These are phyloP conservation scores for Dipodomys stephensi DNA, from an alignment of 2,113 vertebrate genomes.

Conservation along the genomic window DNA sequence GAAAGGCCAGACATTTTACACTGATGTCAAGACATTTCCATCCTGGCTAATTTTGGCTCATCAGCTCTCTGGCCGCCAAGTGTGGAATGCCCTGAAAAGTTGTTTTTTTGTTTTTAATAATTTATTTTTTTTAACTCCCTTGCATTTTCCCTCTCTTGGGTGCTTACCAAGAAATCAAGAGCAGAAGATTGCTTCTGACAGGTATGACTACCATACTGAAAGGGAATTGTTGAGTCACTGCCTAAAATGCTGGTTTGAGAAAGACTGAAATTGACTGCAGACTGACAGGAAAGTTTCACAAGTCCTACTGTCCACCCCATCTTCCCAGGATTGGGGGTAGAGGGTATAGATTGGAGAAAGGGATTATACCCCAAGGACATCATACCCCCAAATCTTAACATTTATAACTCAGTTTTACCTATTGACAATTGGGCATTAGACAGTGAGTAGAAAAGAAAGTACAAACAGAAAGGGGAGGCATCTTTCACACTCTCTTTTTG, in stretches of 20 bases:
- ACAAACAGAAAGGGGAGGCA: neutral
- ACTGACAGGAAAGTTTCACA: neutral
- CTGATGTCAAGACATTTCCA: too few species aligned
- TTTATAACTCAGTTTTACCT: neutral
- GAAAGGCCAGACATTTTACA: neutral
- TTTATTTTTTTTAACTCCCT: conserved; percentile 19
- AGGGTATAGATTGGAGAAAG: neutral
- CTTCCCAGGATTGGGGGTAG: neutral
- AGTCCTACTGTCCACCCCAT: neutral
- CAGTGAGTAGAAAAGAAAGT: neutral
- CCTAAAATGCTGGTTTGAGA: conserved; percentile 56
- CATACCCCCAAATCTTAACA: neutral
- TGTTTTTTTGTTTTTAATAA: neutral
- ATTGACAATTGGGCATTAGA: neutral
- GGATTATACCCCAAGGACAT: neutral
- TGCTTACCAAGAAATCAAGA: conserved; percentile 58
- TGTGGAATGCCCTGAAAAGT: too few species aligned
- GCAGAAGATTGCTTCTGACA: conserved; percentile 53
- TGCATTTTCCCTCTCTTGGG: conserved; percentile 32
- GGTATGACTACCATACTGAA: conserved; percentile 56
- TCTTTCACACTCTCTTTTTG: neutral
- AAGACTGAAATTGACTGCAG: conserved; percentile 1
- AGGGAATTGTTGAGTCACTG: conserved; percentile 57
- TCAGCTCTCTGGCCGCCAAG: neutral
- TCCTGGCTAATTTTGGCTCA: neutral